Percentiles rank a stretch among this genome's conserved stretches.
Evolutionary conservation across 2,113 vertebrate species (phyloP).

Genomic region (Anoura caudifer): DNA sequence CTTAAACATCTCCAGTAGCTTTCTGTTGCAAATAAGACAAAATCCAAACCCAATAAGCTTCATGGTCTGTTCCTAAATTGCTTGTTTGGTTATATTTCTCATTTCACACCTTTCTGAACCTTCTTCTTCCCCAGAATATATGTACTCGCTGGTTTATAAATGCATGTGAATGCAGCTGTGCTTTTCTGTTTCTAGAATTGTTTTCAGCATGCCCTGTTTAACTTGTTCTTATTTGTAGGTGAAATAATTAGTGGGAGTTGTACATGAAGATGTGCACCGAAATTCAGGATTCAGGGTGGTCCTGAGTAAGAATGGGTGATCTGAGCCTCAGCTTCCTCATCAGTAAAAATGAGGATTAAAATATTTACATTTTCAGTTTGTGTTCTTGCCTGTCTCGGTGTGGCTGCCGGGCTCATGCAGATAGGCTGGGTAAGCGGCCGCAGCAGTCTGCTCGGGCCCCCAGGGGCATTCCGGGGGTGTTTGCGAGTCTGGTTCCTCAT

Average conservation of each 20-base stretch:
- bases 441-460: not conserved
- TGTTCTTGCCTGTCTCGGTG: not conserved
- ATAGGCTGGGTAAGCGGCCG: not conserved
- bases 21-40: not conserved
- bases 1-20: not conserved
- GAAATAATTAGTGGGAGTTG: not conserved
- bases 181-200: not conserved
- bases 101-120: not conserved
- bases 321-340: not conserved
- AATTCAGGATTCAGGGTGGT: not conserved
- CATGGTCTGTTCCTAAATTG: not conserved
- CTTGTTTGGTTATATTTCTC: not conserved
- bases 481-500: not conserved
- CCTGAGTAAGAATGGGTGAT: not conserved
- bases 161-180: not conserved
- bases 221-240: not conserved
- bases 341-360: not conserved
- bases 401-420: not conserved
- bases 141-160: not conserved
- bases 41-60: not conserved
- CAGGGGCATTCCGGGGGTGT: not conserved
- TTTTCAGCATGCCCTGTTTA: not conserved
- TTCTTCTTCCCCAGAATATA: not conserved
- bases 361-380: not conserved
- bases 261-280: not conserved